A percentile compares a stretch with the other conserved stretches of the same genome.
These are phyloP conservation scores for Sinosuthora webbiana DNA, from an alignment of 2,113 vertebrate species.

Conservation along the genomic window DNA sequence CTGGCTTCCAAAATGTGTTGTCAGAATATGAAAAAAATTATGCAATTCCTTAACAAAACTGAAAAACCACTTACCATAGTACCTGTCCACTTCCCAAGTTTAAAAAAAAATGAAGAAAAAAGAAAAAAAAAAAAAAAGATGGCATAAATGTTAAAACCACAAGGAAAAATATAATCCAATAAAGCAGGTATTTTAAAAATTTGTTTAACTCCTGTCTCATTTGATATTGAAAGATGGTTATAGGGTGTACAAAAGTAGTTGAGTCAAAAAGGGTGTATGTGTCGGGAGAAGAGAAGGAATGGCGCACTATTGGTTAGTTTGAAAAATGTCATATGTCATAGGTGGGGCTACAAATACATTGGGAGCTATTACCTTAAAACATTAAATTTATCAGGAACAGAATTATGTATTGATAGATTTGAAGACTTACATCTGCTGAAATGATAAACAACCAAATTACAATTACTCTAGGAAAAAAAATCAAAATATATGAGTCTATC, in stretches of 20 bases:
- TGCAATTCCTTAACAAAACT: background rate
- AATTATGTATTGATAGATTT: background rate
- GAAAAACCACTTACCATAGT: background rate
- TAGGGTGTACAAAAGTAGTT: background rate
- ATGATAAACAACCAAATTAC: background rate
- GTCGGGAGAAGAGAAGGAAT: background rate
- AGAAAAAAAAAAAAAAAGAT: background rate
- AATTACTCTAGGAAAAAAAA: background rate
- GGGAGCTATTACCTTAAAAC: background rate
- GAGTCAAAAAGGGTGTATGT: background rate
- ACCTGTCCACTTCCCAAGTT: background rate
- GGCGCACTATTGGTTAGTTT: background rate
- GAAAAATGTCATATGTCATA: background rate
- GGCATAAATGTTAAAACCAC: background rate
- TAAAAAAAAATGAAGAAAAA: background rate
- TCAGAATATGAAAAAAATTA: background rate
- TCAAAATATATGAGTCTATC: background rate
- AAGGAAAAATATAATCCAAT: background rate
- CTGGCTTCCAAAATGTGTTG: background rate
- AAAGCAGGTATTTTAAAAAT: background rate
- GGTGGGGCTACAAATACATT: background rate
- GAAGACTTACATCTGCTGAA: background rate
- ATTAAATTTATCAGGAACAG: background rate
- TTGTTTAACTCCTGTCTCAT: background rate
- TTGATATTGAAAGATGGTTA: background rate